Conservation (phyloP, 2,888 invertebrate species). For the Troilus luridus region DNA sequence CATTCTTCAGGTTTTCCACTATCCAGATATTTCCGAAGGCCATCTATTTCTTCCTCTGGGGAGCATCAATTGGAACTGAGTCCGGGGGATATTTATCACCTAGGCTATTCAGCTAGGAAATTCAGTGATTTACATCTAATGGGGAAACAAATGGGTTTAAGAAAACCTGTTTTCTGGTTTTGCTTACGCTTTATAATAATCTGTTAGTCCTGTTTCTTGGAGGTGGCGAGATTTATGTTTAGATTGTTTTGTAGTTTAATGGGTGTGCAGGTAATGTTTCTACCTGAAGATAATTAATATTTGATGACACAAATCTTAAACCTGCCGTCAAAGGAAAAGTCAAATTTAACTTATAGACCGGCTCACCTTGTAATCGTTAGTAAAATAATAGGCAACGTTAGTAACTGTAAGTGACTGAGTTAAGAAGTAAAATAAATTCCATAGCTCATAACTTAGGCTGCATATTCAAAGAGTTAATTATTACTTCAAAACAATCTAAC, state of each 20-base stretch:
- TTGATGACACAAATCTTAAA: not conserved
- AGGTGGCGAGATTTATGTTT: not conserved
- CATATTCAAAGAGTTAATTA: too few relatives aligned
- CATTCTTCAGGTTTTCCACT: not conserved
- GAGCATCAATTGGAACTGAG: not conserved
- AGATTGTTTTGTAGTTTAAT: not conserved
- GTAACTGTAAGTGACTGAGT: too few relatives aligned
- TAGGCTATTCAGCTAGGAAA: not conserved
- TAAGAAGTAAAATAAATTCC: too few relatives aligned
- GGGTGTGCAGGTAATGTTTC: not conserved
- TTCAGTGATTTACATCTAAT: not conserved
- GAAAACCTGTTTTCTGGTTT: not conserved
- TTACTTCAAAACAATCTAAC: too few relatives aligned
- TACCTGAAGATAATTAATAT: not conserved
- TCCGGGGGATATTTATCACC: not conserved
- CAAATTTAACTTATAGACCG: too few relatives aligned
- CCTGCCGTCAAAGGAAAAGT: too few relatives aligned
- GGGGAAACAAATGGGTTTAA: not conserved
- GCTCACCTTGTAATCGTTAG: too few relatives aligned
- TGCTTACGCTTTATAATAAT: not conserved
- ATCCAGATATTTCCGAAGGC: conserved; percentile 11
- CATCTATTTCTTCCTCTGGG: not conserved
- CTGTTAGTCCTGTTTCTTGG: not conserved
- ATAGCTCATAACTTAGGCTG: too few relatives aligned
- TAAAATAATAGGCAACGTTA: too few relatives aligned